Evolutionary conservation across 2,113 vertebrate genomes (phyloP).

Genomic region (Pampusana beccarii): DNA sequence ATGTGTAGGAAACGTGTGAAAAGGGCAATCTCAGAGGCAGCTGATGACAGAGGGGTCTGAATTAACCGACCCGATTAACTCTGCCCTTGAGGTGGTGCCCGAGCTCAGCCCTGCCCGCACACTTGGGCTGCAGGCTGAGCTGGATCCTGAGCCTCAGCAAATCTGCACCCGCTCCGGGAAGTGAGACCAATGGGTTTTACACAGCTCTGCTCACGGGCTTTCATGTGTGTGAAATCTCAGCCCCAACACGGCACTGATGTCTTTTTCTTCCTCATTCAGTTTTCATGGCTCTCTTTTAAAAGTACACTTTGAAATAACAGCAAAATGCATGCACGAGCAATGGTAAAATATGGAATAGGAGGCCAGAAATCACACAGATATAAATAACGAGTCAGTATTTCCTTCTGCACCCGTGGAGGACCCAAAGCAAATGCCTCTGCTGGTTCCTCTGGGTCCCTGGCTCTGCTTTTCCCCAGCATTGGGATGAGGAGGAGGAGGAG

Average conservation of each 20-base stretch:
- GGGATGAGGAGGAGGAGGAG: neutral
- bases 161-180: neutral
- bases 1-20: neutral
- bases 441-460: neutral
- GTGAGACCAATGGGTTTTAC: conserved; percentile 48
- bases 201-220: conserved; percentile 6
- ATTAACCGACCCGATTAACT: neutral
- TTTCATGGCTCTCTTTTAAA: neutral
- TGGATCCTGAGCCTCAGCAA: neutral
- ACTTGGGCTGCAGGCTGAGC: neutral
- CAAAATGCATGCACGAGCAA: neutral
- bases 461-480: neutral
- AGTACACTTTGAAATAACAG: neutral
- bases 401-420: neutral
- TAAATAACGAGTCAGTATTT: neutral
- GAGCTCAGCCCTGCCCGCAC: neutral
- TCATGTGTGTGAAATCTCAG: conserved; percentile 7
- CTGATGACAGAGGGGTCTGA: neutral
- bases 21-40: neutral
- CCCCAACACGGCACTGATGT: neutral
- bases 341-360: neutral
- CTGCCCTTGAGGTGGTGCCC: neutral
- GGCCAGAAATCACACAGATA: fast-evolving
- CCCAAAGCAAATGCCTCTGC: neutral
- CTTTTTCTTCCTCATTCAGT: neutral